Percentiles rank a stretch among this genome's conserved stretches.
phyloP scores from a whole-genome alignment of 2,797 vertebrate species.

The Sebastes goodei region DNA sequence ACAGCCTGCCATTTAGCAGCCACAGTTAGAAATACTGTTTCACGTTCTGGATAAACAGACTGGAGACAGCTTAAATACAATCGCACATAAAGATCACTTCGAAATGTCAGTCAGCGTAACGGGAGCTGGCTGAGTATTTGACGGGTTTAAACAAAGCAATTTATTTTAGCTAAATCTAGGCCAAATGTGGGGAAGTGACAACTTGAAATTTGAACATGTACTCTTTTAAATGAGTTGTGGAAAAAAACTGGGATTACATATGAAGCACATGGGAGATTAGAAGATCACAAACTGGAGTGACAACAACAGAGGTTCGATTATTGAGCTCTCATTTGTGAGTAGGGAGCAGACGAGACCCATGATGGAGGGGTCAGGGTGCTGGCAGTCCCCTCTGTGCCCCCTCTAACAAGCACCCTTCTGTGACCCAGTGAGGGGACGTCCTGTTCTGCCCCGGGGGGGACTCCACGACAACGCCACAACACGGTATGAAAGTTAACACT shows the following conservation, averaged over 20 bases:
- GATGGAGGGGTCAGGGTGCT: slow-evolving; percentile 12
- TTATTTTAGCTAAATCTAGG: neutral
- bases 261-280: neutral
- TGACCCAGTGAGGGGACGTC: slow-evolving; percentile 19
- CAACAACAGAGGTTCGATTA: slow-evolving; percentile 18
- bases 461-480: neutral
- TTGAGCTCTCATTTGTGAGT: neutral
- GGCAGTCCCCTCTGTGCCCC: slow-evolving; percentile 3
- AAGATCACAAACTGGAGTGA: neutral
- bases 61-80: neutral
- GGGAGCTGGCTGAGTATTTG: neutral
- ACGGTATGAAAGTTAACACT: slow-evolving; percentile 18
- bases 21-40: neutral
- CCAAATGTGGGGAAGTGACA: neutral
- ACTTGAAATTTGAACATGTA: rapidly evolving
- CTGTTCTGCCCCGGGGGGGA: slow-evolving; percentile 18
- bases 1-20: neutral
- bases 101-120: neutral
- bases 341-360: neutral
- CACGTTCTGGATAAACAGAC: neutral
- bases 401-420: slow-evolving; percentile 14
- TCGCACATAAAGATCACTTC: neutral
- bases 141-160: neutral
- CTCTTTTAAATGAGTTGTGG: neutral
- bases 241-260: neutral